Percentiles rank a stretch among this genome's conserved stretches.
Conservation (phyloP, 2,113 vertebrate species). For the Calyptommatus sinebrachiatus region DNA sequence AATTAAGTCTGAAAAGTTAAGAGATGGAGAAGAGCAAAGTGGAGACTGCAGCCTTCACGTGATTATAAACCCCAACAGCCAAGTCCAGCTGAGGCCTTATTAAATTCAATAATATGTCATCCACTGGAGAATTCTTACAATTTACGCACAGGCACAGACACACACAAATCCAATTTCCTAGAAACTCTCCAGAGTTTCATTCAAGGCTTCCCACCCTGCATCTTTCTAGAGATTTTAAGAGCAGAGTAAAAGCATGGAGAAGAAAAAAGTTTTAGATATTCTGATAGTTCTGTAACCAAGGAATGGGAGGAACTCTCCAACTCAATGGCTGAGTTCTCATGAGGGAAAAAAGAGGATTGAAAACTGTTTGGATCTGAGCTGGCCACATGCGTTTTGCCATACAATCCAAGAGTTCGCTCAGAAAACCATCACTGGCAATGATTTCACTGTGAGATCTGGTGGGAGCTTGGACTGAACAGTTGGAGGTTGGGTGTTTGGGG, state of each 20-base stretch:
- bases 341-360: too few relatives aligned
- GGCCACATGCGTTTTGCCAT: too few relatives aligned
- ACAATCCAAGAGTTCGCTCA: too few relatives aligned
- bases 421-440: too few relatives aligned
- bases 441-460: too few relatives aligned
- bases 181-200: conserved; percentile 41
- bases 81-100: conserved; percentile 54
- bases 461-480: too few relatives aligned
- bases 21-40: conserved; percentile 20
- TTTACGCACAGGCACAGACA: conserved; percentile 31
- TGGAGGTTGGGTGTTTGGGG: too few relatives aligned
- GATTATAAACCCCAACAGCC: conserved; percentile 5
- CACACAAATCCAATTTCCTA: conserved; percentile 42
- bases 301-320: neutral
- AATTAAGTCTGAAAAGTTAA: conserved; percentile 56
- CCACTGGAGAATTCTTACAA: conserved; percentile 43
- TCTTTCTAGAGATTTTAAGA: neutral
- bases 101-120: conserved; percentile 45
- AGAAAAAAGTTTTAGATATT: neutral
- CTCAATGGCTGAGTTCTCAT: too few relatives aligned
- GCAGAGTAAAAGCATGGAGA: neutral
- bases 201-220: conserved; percentile 17
- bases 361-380: too few relatives aligned
- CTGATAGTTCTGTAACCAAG: conserved; percentile 7
- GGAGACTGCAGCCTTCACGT: neutral